Conservation (phyloP, 2,888 invertebrate species). For the Zaprionus lineosus region DNA sequence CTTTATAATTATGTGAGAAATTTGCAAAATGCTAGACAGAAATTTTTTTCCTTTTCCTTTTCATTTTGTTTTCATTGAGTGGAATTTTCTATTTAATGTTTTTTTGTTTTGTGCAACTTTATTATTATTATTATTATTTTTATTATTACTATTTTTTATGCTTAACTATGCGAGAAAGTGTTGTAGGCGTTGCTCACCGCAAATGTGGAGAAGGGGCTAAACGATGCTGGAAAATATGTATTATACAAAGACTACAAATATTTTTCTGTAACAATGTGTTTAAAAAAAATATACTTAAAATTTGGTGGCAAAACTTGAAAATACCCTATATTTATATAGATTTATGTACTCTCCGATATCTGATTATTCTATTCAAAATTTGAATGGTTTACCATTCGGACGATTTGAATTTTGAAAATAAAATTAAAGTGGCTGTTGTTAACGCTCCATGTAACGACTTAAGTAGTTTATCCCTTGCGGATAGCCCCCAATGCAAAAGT, state of each 20-base stretch:
- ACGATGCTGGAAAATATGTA: conserved; percentile 31
- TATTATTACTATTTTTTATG: conserved; percentile 42
- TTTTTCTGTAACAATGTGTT: not conserved
- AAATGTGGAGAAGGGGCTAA: too few species aligned
- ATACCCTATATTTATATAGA: not conserved
- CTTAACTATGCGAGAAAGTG: conserved; percentile 72
- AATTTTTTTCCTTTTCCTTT: conserved; percentile 39
- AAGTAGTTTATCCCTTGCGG: not conserved
- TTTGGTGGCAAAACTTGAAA: not conserved
- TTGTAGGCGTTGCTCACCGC: conserved; percentile 64
- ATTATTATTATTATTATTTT: conserved; percentile 14
- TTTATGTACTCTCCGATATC: not conserved
- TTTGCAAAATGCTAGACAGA: conserved; percentile 74
- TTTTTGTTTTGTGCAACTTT: conserved; percentile 24
- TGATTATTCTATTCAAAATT: not conserved
- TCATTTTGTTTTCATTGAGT: conserved; percentile 38
- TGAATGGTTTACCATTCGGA: too few species aligned
- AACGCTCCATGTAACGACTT: not conserved
- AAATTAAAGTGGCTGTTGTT: not conserved
- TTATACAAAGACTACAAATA: conserved; percentile 18
- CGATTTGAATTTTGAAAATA: not conserved
- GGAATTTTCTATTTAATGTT: too few species aligned
- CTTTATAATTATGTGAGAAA: conserved; percentile 75
- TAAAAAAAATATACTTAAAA: not conserved
- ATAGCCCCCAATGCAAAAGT: not conserved